Base-by-base conservation (phyloP, 2,888 invertebrate species). In the Drosophila emarginata region DNA sequence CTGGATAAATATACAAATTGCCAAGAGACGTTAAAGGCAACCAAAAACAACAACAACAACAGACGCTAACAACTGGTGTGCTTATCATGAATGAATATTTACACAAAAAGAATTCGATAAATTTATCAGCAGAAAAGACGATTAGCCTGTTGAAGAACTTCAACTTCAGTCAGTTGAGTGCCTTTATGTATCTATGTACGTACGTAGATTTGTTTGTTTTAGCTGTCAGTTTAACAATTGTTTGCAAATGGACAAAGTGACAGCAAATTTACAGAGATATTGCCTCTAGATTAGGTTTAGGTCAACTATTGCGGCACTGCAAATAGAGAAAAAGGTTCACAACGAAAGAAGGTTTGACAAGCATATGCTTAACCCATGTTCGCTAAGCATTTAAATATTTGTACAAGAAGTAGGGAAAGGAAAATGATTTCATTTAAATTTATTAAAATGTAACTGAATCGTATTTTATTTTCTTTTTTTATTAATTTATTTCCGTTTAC, bases 61-160 rank as follows among this genome's bases (percentile, higher is more conserved):
- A 74, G 59, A 52, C 69, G 71, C 57, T 61, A 59, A 61, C 80
- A 80, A 75, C 78, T 76, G 74, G 58, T 67, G 57, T 57, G 79
- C 54, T 81, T 81, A 82, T 85, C 86, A 77, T 72, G 56, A 65
- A 67, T 64, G 68, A 72, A 74, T 82, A 78, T 80, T 78, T 78
- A 73, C 79, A 77, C 66, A 59, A 54, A 40, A 32, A 65, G 53
- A 53, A 73, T 77, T 77, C 71, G 79, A 80, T 83, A 76, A 77
- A 83, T 83, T 80, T 77, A 79, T 78, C 84, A 77, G 51, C 58
- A 53, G 28, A 54, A 50, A 60, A 45, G n/a, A 51, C 52, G 72
- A 72, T 67, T 79, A 74, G 37, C 61, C 18, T 37, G 12, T 45
- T 12, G 21, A 32, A 12, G 40, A 45, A 45, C 40, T 15, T 14